Evolutionary conservation across 2,888 invertebrate species (phyloP), one percentile per base, ranked within the genome.

Genomic region (Eupithecia inturbata): DNA sequence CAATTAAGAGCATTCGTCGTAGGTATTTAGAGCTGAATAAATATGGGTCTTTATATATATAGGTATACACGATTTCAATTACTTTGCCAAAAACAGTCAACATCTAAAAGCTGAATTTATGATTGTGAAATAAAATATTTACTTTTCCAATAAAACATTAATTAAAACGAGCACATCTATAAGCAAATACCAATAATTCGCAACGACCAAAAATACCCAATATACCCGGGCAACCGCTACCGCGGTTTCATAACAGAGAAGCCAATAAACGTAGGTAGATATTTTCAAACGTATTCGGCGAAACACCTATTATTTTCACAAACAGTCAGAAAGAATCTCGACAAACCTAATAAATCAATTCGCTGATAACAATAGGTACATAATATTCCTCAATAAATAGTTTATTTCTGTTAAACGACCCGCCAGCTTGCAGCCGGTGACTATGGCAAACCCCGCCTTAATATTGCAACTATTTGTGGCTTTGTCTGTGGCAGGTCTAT

Each of bases 121-220:
- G 1, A 28, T 22, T 1, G 31, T 26, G 12, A 41, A 66, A 36
- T 57, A 72, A 68, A 69, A 75, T 80, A 82, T 84, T 84, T 82
- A 76, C 76, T 77, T 82, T 84, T 81, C 79, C 79, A 79, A 81
- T 67, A 67, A 53, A 69, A 39, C 22, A 71, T 69, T 84, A 82
- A 84, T 84, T 85, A 81, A 82, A 80, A 78, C 75, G 77, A 77
- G 77, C 77, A 77, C 79, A 80, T 78, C 77, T 73, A 77, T 77
- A 67, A 66, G 78, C 79, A 77, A 84, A 83, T 80, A 83, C 80
- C 79, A 81, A 83, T 84, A 83, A 82, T 80, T 81, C 67, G 67
- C 36, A 67, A 73, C 53, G 60, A 71, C 39, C 71, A 72, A 70
- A 76, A 77, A 78, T 68, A 76, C 60, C 45, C 67, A 39, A 72